Conservation (phyloP, 2,113 vertebrate genomes). For the Gymnarchus niloticus region DNA sequence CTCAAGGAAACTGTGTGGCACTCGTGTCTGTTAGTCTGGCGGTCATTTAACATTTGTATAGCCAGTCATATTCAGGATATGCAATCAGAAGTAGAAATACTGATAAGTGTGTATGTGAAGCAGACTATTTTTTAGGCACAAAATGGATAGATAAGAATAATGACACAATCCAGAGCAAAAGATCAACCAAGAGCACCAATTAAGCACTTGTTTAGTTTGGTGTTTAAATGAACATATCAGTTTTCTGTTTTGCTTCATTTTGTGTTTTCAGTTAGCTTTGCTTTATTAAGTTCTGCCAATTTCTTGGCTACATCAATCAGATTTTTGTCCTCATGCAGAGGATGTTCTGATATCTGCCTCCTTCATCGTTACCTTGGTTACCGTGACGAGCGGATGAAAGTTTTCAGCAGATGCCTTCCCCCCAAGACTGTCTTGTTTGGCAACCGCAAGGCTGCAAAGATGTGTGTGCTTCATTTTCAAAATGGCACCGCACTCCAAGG, state of each 20-base stretch:
- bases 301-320: conserved; percentile 9
- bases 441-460: conserved; percentile 2
- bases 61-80: background rate
- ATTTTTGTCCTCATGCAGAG: background rate
- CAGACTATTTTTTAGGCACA: background rate
- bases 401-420: conserved; percentile 16
- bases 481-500: conserved; percentile 12
- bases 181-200: background rate
- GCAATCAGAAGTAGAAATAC: background rate
- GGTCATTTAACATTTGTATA: background rate
- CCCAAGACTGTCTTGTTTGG: conserved; percentile 14
- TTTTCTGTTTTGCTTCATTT: background rate
- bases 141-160: background rate
- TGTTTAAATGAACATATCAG: conserved; percentile 4
- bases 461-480: conserved; percentile 14
- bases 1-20: background rate
- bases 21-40: background rate
- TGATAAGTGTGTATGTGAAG: too few relatives aligned
- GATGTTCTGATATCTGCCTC: conserved; percentile 12
- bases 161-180: background rate
- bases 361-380: conserved; percentile 31
- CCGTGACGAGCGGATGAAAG: conserved; percentile 19
- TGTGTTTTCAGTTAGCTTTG: conserved; percentile 2
- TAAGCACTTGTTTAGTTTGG: background rate
- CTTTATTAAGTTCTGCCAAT: conserved; percentile 27